phyloP scores from a whole-genome alignment of 1,140 invertebrate species.

The Theocolax elegans region DNA sequence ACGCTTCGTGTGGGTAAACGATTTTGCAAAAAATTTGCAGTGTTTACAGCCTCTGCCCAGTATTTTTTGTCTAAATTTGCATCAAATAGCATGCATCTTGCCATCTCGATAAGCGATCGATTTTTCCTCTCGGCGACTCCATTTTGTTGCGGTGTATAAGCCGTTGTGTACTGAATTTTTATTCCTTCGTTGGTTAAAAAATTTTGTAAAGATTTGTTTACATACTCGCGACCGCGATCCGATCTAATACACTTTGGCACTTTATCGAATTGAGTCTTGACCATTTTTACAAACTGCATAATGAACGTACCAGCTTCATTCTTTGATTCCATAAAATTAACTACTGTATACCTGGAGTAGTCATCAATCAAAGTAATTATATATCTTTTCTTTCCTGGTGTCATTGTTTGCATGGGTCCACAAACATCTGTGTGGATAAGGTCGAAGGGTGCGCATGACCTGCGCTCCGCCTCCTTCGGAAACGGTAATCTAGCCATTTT shows the following conservation, averaged over 20 bases:
- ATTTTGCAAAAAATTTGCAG: constrained; percentile 42
- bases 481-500: constrained; percentile 4
- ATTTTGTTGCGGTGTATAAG: neutral
- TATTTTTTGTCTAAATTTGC: no score
- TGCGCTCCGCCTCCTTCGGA: neutral
- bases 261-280: constrained; percentile 30
- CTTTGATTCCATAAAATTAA: neutral
- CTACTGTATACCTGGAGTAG: neutral
- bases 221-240: neutral
- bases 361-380: neutral
- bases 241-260: neutral
- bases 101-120: constrained; percentile 54
- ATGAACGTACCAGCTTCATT: no score
- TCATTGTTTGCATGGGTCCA: no score
- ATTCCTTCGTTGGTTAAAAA: neutral
- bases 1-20: constrained; percentile 17
- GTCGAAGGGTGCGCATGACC: neutral
- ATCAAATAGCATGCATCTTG: no score
- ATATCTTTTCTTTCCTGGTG: neutral
- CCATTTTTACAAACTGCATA: no score
- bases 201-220: neutral
- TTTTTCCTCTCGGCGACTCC: constrained; percentile 45
- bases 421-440: no score
- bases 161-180: neutral
- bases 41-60: no score